Evolutionary conservation across 2,113 vertebrate genomes (phyloP).

Genomic region (Notarius lentiginosus): DNA sequence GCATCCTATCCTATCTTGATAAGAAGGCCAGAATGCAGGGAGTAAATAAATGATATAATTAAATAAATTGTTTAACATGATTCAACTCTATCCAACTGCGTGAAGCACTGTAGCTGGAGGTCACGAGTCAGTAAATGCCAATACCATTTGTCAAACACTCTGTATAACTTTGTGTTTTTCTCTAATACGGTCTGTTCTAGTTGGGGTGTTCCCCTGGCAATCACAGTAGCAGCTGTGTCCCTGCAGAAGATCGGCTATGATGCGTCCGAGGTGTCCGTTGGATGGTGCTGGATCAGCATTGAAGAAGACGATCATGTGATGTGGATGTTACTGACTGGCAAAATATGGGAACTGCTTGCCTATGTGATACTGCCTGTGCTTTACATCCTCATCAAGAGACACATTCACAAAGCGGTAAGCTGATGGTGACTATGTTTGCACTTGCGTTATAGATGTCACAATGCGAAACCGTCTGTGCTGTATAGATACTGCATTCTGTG

Average conservation of each 20-base stretch:
- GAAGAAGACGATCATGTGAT: slow-evolving; percentile 76
- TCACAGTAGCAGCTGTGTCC: slow-evolving; percentile 79
- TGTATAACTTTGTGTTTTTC: slow-evolving; percentile 7
- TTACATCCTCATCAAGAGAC: slow-evolving; percentile 89
- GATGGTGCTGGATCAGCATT: slow-evolving; percentile 95
- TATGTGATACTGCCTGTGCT: slow-evolving; percentile 85
- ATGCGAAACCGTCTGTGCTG: not conserved
- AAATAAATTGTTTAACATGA: not conserved
- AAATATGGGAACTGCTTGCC: slow-evolving; percentile 92
- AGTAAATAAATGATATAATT: too few relatives aligned
- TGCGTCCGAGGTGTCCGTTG: slow-evolving; percentile 91
- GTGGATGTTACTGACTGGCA: slow-evolving; percentile 94
- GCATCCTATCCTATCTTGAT: too few relatives aligned
- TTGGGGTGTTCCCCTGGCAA: slow-evolving; percentile 88
- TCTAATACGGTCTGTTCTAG: slow-evolving; percentile 63
- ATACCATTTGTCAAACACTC: not conserved
- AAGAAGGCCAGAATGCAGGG: too few relatives aligned
- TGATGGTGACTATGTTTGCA: not conserved
- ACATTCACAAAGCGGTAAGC: slow-evolving; percentile 87
- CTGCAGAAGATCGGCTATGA: slow-evolving; percentile 92
- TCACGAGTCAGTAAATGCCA: not conserved
- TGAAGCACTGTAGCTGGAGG: not conserved
- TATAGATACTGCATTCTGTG: not conserved
- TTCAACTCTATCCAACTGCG: not conserved
- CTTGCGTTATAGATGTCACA: slow-evolving; percentile 16